phyloP scores from a whole-genome alignment of 2,888 invertebrate genomes.

The Brachyopa scutellaris region DNA sequence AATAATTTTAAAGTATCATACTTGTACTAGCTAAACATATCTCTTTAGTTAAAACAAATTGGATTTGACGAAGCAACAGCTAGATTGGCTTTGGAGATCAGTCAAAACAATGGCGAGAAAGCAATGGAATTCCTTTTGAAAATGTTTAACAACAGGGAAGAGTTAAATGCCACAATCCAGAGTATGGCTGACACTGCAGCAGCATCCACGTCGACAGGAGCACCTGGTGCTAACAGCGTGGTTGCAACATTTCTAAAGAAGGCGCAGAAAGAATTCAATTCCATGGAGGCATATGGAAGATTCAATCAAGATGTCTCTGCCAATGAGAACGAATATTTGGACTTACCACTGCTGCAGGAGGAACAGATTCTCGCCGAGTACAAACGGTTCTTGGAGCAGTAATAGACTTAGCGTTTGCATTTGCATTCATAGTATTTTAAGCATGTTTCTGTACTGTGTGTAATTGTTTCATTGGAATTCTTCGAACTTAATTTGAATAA shows the following conservation, averaged over 20 bases:
- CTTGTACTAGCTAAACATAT: slow-evolving; percentile 74
- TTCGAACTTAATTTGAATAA: not conserved
- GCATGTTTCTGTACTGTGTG: slow-evolving; percentile 15
- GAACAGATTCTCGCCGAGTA: slow-evolving; percentile 87
- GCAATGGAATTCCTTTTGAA: slow-evolving; percentile 85
- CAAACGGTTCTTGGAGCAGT: slow-evolving; percentile 83
- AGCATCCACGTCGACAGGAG: slow-evolving; percentile 75
- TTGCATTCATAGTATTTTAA: not conserved
- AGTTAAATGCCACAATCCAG: slow-evolving; percentile 77
- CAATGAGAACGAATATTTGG: slow-evolving; percentile 89
- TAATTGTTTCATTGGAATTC: not conserved
- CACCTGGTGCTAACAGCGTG: slow-evolving; percentile 54
- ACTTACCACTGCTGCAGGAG: slow-evolving; percentile 87
- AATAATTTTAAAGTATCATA: not conserved
- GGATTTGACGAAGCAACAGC: slow-evolving; percentile 85
- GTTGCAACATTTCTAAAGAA: slow-evolving; percentile 74
- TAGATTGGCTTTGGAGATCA: slow-evolving; percentile 83
- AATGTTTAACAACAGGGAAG: slow-evolving; percentile 76
- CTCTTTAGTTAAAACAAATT: slow-evolving; percentile 83
- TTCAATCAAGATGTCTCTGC: slow-evolving; percentile 83
- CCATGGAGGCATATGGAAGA: slow-evolving; percentile 83
- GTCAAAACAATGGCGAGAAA: slow-evolving; percentile 83
- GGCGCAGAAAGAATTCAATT: slow-evolving; percentile 76
- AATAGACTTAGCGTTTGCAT: not conserved
- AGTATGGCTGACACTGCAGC: slow-evolving; percentile 76